Evolutionary conservation across 2,888 invertebrate species (phyloP).

Genomic region (Agonopterix subpropinquella): DNA sequence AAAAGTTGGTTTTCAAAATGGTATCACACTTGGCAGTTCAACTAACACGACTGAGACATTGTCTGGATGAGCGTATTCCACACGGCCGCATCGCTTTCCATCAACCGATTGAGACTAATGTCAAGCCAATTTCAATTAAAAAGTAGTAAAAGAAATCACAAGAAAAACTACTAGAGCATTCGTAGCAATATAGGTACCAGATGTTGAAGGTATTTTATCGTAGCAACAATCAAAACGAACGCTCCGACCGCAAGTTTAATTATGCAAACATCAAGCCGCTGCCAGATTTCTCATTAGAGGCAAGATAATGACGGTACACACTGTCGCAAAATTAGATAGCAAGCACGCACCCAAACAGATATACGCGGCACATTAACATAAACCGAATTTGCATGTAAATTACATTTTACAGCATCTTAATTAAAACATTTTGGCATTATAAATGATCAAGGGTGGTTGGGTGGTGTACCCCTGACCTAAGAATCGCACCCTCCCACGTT

Average conservation of each 20-base stretch:
- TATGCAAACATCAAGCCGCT: conserved; percentile 75
- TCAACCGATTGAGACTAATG: too few species aligned
- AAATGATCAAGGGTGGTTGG: conserved; percentile 67
- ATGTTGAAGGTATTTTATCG: conserved; percentile 52
- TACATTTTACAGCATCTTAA: conserved; percentile 78
- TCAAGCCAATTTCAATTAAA: too few species aligned
- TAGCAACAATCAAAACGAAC: conserved; percentile 69
- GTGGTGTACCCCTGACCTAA: conserved; percentile 56
- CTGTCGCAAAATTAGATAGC: conserved; percentile 76
- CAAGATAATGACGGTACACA: conserved; percentile 75
- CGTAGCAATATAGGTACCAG: background rate
- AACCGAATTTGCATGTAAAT: conserved; percentile 78
- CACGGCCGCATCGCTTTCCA: too few species aligned
- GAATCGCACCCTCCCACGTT: conserved; percentile 28
- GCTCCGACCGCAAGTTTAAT: conserved; percentile 67
- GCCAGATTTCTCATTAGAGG: conserved; percentile 76
- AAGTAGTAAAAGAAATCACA: too few species aligned
- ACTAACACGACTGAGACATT: too few species aligned
- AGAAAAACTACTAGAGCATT: background rate
- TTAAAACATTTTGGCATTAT: conserved; percentile 78
- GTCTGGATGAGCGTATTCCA: too few species aligned
- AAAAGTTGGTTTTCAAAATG: too few species aligned
- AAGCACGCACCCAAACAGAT: conserved; percentile 75
- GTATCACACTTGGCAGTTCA: too few species aligned
- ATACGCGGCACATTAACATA: conserved; percentile 76